Evolutionary conservation across 2,113 vertebrate species (phyloP), one percentile per base, ranked within the genome.

Genomic region (Verasper variegatus): DNA sequence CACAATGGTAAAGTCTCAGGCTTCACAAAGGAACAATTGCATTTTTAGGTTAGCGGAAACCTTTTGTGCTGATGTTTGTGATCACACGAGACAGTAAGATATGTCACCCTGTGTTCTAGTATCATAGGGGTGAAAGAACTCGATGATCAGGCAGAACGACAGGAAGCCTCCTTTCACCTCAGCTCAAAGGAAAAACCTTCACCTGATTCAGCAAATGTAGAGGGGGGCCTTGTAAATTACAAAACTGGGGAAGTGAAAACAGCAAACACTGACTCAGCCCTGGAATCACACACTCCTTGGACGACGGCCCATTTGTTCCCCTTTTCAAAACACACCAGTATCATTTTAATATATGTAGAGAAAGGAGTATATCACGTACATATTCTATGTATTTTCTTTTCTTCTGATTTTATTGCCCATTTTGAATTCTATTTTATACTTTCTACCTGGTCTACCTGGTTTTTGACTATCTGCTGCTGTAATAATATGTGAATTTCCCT

Each of bases 121-220:
- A 3, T 12, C 40, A 42, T 42, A 31, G 13, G 0, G 64, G 23
- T 17, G 26, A 63, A 17, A 8, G 58, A 66, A 56, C 14, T 40
- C 35, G 20, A 71, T 21, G 37, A 71, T 10, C 5, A 13, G 13
- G 4, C 64, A 58, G 40, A 70, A 60, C 21, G 3, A 74, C 40
- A 73, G 54, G n/a, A 66, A 54, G 49, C 17, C 13, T 59, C 15
- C 20, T 14, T 21, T 56, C 55, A 26, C 42, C 24, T 54, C 31
- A 57, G 23, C 14, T 45, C 10, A 24, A 14, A 27, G 14, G 12
- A 61, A 56, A 59, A 73, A 0, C 2, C 21, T 72, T 24, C 51
- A 10, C 20, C 54, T 60, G 62, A 84, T n/a, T 85, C 73, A 84
- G 77, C 68, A 67, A n/a, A 13, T 2, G 18, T 18, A 11, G 56